Evolutionary conservation across 2,797 vertebrate species (phyloP), one percentile per base, ranked within the genome.

Genomic region (Aselliscus stoliczkanus): DNA sequence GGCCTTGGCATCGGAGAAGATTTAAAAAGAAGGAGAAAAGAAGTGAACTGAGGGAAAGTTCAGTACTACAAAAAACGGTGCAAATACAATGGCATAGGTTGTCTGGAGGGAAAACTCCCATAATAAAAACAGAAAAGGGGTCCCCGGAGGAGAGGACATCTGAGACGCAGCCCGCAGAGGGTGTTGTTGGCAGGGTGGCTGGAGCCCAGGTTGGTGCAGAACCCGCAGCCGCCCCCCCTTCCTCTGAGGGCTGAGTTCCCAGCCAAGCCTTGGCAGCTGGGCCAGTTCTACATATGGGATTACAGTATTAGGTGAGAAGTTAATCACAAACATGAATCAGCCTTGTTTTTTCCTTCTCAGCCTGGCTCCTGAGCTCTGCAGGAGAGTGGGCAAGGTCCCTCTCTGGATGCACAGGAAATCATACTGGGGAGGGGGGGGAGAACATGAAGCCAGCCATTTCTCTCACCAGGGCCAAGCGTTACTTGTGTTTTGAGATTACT

Each of bases 291-390:
- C 0, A 10, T 87, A 65, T 93, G 97, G 93, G 89, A 72, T 97
- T 93, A 92, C 93, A 94, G 92, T 79, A 62, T 76, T 90, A 83
- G 95, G 93, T 87, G 94, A 96, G 95, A 76, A 93, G 97, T 95
- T 96, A 96, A 97, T 97, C 96, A 96, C 95, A 88, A 93, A 96
- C 97, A 97, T 88, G 96, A 96, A 94, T 96, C 92, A 64, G 73
- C 88, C 94, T 75, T 92, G 94, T 92, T 88, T 91, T 79, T 69
- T 79, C 76, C 80, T 95, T 92, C 95, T 56, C 37, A 1, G 18
- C 56, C n/a, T 1, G 0, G 94, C 82, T 96, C 94, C 86, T 13
- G 47, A 60, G 92, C 86, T 58, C 94, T 76, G 75, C 69, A 14
- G 90, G 94, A 80, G 91, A 44, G 79, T 25, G 95, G 92, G 87